Evolutionary conservation across 1,140 invertebrate genomes (phyloP), one percentile per base, ranked within the genome.

Genomic region (Drosophila gunungcola): DNA sequence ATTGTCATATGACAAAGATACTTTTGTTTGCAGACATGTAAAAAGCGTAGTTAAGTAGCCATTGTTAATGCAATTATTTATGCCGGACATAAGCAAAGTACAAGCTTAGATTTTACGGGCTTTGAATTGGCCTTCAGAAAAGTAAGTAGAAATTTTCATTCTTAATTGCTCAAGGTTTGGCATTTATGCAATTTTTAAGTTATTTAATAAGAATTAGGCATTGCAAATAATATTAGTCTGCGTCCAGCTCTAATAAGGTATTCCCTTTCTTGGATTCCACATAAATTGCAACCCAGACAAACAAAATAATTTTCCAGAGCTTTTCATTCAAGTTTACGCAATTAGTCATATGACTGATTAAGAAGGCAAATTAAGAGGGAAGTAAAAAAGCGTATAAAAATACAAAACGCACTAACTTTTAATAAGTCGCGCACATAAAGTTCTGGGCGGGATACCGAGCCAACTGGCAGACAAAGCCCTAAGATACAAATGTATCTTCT

Each of bases 401-500:
- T 42, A 43, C 62, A 39, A 48, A 42, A 65, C 38, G 48, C 64
- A 63, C 49, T 67, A 88, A 86, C 70, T 86, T 88, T 81, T 88
- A 86, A 86, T 86, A 79, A 78, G 83, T 73, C 62, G 58, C 62
- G 49, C 58, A 46, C 81, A 80, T 85, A 85, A 86, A 86, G 36
- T 75, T 75, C 56, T 45, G 58, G 29, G 43, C 73, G 49, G 74
- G 78, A 54, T 10, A 3, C 32, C 54, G 12, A 32, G 42, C 46
- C 55, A 62, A 56, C 6, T 63, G 12, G 42, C 52, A 70, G 70
- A 77, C 73, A 83, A 65, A 64, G 51, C 60, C 48, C 32, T 54
- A 32, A 81, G 80, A 89, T 74, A 90, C 80, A 90, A 78, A 78
- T 89, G 77, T 84, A 84, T 89, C 73, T 73, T 73, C 32, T 53